Percentiles rank a stretch among this genome's conserved stretches.
phyloP scores from a whole-genome alignment of 1,140 invertebrate species.

The Lysiphlebus fabarum region DNA sequence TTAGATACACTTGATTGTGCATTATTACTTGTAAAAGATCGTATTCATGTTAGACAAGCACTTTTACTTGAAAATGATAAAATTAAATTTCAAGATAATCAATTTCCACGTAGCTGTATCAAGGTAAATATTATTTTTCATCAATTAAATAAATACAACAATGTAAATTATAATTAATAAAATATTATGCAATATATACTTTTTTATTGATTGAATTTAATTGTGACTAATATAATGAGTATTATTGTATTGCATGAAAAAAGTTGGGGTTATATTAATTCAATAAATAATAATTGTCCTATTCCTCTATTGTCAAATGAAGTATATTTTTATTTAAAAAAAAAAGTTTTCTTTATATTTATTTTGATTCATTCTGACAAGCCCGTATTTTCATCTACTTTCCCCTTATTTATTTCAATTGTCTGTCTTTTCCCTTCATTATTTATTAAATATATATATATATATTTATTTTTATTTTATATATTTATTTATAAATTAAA shows the following conservation, averaged over 20 bases:
- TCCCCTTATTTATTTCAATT: constrained; percentile 10
- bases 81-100: constrained; percentile 27
- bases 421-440: neutral
- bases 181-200: neutral
- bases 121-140: constrained; percentile 37
- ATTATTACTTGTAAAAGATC: constrained; percentile 37
- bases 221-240: constrained; percentile 22
- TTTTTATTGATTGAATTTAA: constrained; percentile 18
- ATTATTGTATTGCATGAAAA: constrained; percentile 17
- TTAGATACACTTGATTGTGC: constrained; percentile 43
- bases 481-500: neutral
- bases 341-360: constrained; percentile 9
- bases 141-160: too few species aligned
- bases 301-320: constrained; percentile 18
- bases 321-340: constrained; percentile 14
- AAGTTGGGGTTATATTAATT: neutral
- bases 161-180: constrained; percentile 9
- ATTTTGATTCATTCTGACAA: neutral
- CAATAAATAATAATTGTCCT: constrained; percentile 19
- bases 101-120: constrained; percentile 39
- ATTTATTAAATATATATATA: constrained; percentile 4
- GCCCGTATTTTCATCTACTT: constrained; percentile 19
- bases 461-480: neutral
- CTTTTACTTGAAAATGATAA: constrained; percentile 35
- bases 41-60: constrained; percentile 34